Percentiles rank a stretch among this genome's conserved stretches.
Evolutionary conservation across 2,888 invertebrate genomes (phyloP).

Genomic region (Artemia sp.): DNA sequence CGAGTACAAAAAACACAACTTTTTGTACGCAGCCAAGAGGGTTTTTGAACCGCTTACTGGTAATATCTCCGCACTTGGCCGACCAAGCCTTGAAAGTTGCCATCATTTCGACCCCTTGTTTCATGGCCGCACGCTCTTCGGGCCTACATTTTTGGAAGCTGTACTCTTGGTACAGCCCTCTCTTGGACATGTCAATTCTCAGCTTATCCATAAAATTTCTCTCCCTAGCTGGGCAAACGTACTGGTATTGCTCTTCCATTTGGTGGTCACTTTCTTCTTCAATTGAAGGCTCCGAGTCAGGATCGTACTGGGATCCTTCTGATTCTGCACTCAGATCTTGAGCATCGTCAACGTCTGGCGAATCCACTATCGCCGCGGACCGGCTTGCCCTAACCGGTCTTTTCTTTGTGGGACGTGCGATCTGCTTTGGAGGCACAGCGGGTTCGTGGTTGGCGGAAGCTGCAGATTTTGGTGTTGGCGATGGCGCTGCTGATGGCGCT

Average conservation of each 20-base stretch:
- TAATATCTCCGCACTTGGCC: constrained; percentile 1
- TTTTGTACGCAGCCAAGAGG: background rate
- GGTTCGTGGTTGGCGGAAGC: background rate
- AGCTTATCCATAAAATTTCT: constrained; percentile 1
- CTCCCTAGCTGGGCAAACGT: background rate
- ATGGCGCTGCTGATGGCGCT: background rate
- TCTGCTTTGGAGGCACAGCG: constrained; percentile 10
- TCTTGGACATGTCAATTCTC: background rate
- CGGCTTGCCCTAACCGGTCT: too few species aligned
- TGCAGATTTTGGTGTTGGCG: background rate
- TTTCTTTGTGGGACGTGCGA: too few species aligned
- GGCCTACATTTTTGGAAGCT: background rate
- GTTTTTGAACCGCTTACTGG: background rate
- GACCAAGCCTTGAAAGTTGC: constrained; percentile 7
- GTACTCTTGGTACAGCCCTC: constrained; percentile 7
- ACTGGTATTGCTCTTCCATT: constrained; percentile 1
- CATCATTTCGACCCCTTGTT: background rate
- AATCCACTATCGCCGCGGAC: too few species aligned
- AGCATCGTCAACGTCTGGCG: too few species aligned
- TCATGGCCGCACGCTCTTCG: background rate
- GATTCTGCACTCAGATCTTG: too few species aligned
- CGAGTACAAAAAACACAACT: background rate
- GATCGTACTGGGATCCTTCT: background rate
- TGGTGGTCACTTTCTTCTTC: background rate
- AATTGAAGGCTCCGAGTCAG: background rate